Evolutionary conservation across 2,888 invertebrate species (phyloP), one percentile per base, ranked within the genome.

Genomic region (Drosophila pseudotakahashii): DNA sequence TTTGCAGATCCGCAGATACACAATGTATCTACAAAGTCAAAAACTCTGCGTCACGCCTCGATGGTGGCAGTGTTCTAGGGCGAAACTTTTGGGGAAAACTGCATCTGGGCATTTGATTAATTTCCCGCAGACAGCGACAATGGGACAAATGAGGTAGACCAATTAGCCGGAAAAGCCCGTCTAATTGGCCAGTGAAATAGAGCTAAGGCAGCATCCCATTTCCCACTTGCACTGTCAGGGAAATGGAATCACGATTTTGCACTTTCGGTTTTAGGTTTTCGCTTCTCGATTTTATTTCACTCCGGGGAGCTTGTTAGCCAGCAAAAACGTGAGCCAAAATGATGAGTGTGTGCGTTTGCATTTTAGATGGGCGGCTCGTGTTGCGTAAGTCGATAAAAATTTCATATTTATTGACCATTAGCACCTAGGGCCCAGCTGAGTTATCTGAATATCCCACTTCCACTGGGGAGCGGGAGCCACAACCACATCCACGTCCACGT

Each of bases 321-420:
- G 50, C 36, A 64, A 81, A 80, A 83, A 88, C 84, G 84, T 87
- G 88, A 68, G 69, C 68, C 32, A 67, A 45, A 64, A 64, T 62
- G 70, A 74, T 71, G 58, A 4, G 26, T 73, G 66, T 74, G 75
- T 73, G 66, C 72, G 75, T 79, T 55, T 80, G 78, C 79, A 87
- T 87, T 83, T 86, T 87, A 87, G 87, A 83, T 87, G 78, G 61
- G 34, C 66, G 44, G 44, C 39, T 61, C 73, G 68, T 70, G 68
- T 81, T 79, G 88, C 77, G 78, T 77, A 67, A 78, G 79, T 84
- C 78, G 76, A 89, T 89, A 79, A 90, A 89, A 89, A 85, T 87
- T 90, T 85, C 86, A 89, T 89, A 88, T 90, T 89, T 90, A 90
- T 89, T 81, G 83, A 89, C 89, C 89, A 89, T 86, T 89, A 84